Evolutionary conservation across 2,797 vertebrate species (phyloP), one percentile per base, ranked within the genome.

Genomic region (Corythornis leucogaster): DNA sequence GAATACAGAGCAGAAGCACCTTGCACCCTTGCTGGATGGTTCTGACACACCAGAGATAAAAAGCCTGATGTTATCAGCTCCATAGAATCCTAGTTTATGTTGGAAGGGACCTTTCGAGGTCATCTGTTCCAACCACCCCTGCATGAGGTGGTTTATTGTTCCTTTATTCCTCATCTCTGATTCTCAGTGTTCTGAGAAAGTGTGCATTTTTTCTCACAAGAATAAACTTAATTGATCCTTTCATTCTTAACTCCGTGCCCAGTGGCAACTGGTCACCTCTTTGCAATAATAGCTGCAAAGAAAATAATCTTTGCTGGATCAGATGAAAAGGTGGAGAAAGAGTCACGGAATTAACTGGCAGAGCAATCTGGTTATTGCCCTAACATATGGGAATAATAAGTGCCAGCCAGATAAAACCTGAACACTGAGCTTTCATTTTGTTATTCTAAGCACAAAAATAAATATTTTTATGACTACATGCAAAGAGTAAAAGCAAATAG

Each of bases 371-470:
- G 84, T 93, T 93, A 85, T 92, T 95, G 85, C 93, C 92, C 85
- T 94, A 89, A 89, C 96, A 96, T 96, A 96, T 95, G 96, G 95
- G 92, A 95, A 89, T 93, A 95, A 96, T 96, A 96, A 96, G 53
- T 93, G 69, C 92, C 94, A 94, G 92, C 62, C 89, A 93, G 92
- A 96, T 96, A 96, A 79, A 94, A 55, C 35, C 81, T 93, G 92
- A 94, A 87, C 55, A 46, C 74, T 69, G 67, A 94, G 81, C 57
- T 93, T 94, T 96, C 90, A 68, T 96, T 94, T 94, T 93, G 80
- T 95, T 96, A 94, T 94, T 94, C 94, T 93, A 95, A 95, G 93
- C 76, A 93, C 90, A 93, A 95, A 95, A 96, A 96, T 87, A 94
- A 96, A 96, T 96, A 96, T 96, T 96, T 96, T 95, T 92, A 86